Evolutionary conservation across 53 echinoderm and acorn worm genomes (phyloP).

Genomic region (Hippasteria phrygiana): DNA sequence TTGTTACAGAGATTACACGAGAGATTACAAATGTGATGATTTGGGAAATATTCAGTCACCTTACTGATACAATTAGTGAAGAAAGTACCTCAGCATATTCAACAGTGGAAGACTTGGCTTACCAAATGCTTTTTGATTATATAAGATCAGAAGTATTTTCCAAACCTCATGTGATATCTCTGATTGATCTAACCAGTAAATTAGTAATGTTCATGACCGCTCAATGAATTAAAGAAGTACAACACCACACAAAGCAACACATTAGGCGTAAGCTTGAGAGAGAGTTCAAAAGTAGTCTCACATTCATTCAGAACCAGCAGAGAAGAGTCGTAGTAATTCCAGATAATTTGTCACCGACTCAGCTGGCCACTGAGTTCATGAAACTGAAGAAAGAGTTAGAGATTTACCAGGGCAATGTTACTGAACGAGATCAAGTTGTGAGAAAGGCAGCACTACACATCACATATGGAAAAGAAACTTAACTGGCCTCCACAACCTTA

Average conservation of each 20-base stretch:
- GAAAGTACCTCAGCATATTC: slow-evolving; percentile 29
- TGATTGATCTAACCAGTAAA: slow-evolving; percentile 53
- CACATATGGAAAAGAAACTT: not conserved
- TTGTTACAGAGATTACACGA: slow-evolving; percentile 60
- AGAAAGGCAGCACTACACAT: slow-evolving; percentile 50
- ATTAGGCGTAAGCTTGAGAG: slow-evolving; percentile 45
- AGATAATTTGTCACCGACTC: slow-evolving; percentile 35
- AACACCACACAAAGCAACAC: slow-evolving; percentile 49
- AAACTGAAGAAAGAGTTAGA: slow-evolving; percentile 25
- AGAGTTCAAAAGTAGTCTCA: slow-evolving; percentile 48
- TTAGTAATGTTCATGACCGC: slow-evolving; percentile 27
- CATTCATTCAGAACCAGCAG: slow-evolving; percentile 36
- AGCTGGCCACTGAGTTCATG: slow-evolving; percentile 34
- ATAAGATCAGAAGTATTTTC: slow-evolving; percentile 35
- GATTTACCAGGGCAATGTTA: not conserved
- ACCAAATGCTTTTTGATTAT: slow-evolving; percentile 38
- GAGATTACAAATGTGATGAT: slow-evolving; percentile 20
- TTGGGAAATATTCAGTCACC: not conserved
- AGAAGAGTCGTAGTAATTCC: slow-evolving; percentile 62
- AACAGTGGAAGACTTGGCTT: slow-evolving; percentile 23
- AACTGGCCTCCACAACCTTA: slow-evolving; percentile 58
- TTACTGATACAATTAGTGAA: not conserved
- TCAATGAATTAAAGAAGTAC: slow-evolving; percentile 11
- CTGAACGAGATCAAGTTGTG: slow-evolving; percentile 30
- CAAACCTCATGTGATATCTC: slow-evolving; percentile 15